Evolutionary conservation across 2,888 invertebrate species (phyloP).

Genomic region (Ceriagrion tenellum): DNA sequence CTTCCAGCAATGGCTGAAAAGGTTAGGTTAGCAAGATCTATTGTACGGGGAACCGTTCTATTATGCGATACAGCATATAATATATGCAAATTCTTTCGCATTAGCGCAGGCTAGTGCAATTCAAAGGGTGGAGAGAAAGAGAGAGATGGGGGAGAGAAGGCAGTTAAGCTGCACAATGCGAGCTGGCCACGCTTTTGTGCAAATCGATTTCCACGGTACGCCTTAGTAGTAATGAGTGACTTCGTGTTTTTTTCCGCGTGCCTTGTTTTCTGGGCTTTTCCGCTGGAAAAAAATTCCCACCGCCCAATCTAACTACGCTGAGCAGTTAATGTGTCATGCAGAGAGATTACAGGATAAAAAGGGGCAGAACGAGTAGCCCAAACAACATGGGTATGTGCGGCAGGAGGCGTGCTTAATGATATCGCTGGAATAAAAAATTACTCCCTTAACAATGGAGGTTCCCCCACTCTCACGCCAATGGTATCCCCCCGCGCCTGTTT

Average conservation of each 20-base stretch:
- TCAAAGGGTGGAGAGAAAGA: background rate
- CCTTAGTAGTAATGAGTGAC: background rate
- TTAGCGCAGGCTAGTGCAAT: background rate
- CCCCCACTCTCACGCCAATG: background rate
- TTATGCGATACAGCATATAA: background rate
- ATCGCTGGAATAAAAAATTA: slow-evolving; percentile 47
- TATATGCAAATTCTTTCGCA: background rate
- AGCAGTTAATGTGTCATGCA: slow-evolving; percentile 45
- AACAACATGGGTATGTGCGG: background rate
- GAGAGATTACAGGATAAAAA: slow-evolving; percentile 34
- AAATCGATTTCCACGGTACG: slow-evolving; percentile 3
- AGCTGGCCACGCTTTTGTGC: slow-evolving; percentile 11
- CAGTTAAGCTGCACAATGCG: background rate
- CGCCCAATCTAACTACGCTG: background rate
- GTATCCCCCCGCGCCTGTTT: background rate
- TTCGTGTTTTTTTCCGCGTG: background rate
- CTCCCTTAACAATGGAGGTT: slow-evolving; percentile 5
- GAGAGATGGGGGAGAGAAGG: too few species aligned
- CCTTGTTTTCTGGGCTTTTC: slow-evolving; percentile 14
- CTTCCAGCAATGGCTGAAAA: background rate
- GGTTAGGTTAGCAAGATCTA: background rate
- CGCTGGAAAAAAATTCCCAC: slow-evolving; percentile 16
- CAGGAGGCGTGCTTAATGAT: slow-evolving; percentile 19
- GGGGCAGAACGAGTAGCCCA: slow-evolving; percentile 9
- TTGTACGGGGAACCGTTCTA: background rate